Evolutionary conservation across 1,140 invertebrate species (phyloP), one percentile per base, ranked within the genome.

Genomic region (Bathynomus jamesi): DNA sequence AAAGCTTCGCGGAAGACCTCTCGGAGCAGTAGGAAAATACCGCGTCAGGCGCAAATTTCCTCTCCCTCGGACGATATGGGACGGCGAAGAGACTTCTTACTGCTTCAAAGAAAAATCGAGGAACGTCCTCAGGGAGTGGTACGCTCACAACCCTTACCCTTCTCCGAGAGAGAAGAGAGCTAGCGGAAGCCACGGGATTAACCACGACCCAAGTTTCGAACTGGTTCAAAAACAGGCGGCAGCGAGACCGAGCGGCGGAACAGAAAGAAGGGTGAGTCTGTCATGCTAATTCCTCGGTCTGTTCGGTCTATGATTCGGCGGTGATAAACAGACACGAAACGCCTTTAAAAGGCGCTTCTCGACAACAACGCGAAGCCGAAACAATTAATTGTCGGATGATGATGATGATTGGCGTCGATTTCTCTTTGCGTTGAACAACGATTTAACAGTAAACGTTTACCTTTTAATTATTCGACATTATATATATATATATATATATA

Each of bases 21-120:
- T 98, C 69, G 96, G 96, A 28, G 93, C 95, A 64, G 91, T 96
- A 80, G 88, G 88, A 61, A 99, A 99, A 84, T 99, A 99, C 85
- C 85, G 97, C 31, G 94, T 99, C n/a, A 85, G 97, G 30, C 89
- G 95, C 81, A 99, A 99, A 86, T 98, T 96, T 82, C 96, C 96
- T 4, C 83, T 99, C 75, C 97, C 97, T 7, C 84, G 94, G 76
- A 99, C 96, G 32, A 99, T 99, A 79, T 99, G 97, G 97, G 96
- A 99, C 81, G 97, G 97, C 28, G 97, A 99, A 82, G 95, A 99
- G 82, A 99, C 95, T 3, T 94, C 92, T 77, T 99, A 99, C 82
- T 99, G 97, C 84, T 99, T 99, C 83, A 97, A 97, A 85, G 84
- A 86, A 75, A 74, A 78, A 31, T 69, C 69, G 11, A 27, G 76